These are phyloP conservation scores for Thymallus thymallus DNA, from an alignment of 2,113 vertebrate genomes.

Conservation along the genomic window DNA sequence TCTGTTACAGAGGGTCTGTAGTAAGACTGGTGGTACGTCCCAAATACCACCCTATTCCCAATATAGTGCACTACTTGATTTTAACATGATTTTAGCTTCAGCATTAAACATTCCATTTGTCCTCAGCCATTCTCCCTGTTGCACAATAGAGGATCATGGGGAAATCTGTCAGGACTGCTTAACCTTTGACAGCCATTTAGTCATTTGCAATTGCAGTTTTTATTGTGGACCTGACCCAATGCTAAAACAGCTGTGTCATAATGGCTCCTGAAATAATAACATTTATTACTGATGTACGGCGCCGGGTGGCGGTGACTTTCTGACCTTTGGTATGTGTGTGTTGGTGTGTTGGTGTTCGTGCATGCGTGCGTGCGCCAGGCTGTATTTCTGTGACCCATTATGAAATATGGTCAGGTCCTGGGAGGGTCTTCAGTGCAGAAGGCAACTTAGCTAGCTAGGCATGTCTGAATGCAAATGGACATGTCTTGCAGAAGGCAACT, in stretches of 20 bases:
- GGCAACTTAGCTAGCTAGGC: too few relatives aligned
- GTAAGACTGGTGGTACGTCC: background rate
- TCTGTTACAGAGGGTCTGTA: background rate
- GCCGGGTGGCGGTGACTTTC: background rate
- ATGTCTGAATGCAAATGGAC: background rate
- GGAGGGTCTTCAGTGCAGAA: too few relatives aligned
- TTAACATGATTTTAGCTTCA: background rate
- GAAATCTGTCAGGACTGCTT: background rate
- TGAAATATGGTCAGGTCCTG: too few relatives aligned
- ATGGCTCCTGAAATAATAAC: background rate
- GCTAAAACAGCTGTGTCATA: background rate
- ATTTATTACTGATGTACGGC: background rate
- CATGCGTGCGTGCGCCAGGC: too few relatives aligned
- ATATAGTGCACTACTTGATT: background rate
- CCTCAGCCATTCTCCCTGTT: background rate
- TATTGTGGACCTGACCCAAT: too few relatives aligned
- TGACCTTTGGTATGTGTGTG: background rate
- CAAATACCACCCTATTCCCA: too few relatives aligned
- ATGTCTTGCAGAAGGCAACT: background rate
- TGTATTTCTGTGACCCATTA: too few relatives aligned
- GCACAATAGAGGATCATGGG: background rate
- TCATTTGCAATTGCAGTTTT: background rate
- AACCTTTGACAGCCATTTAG: background rate
- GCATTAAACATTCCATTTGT: background rate
- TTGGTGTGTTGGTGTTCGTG: background rate